These are phyloP conservation scores for Hiodon tergisus DNA, from an alignment of 2,113 vertebrate species.

Conservation along the genomic window DNA sequence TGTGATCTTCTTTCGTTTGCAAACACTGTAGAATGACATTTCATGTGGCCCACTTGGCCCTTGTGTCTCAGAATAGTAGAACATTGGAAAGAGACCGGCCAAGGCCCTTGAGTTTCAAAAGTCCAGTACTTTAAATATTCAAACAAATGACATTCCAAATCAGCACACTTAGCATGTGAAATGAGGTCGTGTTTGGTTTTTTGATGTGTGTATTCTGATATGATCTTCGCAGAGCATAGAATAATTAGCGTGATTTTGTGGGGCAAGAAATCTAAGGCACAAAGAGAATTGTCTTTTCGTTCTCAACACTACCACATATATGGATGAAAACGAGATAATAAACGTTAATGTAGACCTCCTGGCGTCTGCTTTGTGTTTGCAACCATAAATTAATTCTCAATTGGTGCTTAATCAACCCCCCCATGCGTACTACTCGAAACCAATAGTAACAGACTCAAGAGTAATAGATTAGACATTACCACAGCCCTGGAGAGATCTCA, in stretches of 20 bases:
- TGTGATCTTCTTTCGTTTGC: too few species aligned
- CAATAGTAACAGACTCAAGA: too few species aligned
- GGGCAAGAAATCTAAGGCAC: background rate
- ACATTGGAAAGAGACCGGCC: too few species aligned
- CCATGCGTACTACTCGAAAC: too few species aligned
- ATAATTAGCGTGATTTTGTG: background rate
- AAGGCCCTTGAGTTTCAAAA: background rate
- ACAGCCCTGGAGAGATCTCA: background rate
- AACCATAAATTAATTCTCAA: too few species aligned
- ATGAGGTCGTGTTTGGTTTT: slow-evolving; percentile 2
- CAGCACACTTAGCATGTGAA: background rate
- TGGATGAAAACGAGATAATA: too few species aligned
- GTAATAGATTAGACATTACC: background rate
- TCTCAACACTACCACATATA: background rate
- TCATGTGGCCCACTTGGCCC: too few species aligned
- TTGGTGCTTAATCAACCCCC: too few species aligned
- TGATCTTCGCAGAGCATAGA: background rate
- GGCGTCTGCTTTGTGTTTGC: background rate
- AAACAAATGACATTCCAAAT: background rate
- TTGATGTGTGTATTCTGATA: slow-evolving; percentile 1
- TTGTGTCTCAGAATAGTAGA: too few species aligned
- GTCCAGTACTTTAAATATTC: background rate
- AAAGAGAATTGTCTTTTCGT: background rate
- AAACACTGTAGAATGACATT: too few species aligned
- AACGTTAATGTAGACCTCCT: too few species aligned